Conservation (phyloP, 2,888 invertebrate genomes). For the Pinctada fucata region DNA sequence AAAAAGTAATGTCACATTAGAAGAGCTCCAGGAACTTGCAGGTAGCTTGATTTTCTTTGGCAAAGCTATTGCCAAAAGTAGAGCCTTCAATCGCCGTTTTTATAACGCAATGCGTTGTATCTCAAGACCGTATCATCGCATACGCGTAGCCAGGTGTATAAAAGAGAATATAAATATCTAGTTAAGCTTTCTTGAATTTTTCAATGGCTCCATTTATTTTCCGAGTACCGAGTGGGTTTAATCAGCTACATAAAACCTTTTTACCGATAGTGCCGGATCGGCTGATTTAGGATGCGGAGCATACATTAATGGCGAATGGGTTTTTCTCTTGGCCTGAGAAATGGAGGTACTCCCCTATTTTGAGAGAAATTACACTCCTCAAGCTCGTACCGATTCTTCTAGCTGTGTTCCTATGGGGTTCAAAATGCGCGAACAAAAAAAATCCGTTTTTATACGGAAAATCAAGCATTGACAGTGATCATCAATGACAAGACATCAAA, state of each 20-base stretch:
- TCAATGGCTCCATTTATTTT: not conserved
- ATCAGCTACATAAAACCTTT: not conserved
- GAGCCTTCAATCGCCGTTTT: not conserved
- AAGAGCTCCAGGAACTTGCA: not conserved
- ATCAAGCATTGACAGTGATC: too few species aligned
- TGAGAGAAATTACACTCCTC: too few species aligned
- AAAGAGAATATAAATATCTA: not conserved
- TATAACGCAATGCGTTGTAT: not conserved
- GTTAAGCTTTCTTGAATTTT: not conserved
- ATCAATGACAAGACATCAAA: too few species aligned
- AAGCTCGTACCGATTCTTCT: too few species aligned
- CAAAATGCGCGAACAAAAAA: too few species aligned
- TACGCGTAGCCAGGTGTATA: not conserved
- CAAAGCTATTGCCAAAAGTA: not conserved
- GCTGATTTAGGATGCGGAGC: not conserved
- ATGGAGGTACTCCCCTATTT: too few species aligned
- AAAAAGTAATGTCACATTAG: not conserved
- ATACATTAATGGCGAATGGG: not conserved
- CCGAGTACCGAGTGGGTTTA: not conserved
- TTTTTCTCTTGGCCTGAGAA: not conserved
- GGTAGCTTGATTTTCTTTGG: not conserved
- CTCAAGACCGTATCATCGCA: not conserved
- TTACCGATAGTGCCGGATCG: slow-evolving; percentile 2
- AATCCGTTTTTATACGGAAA: too few species aligned
- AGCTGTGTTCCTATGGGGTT: too few species aligned